Conservation (phyloP, 1,140 invertebrate genomes). For the Proctacanthus coquilletti region DNA sequence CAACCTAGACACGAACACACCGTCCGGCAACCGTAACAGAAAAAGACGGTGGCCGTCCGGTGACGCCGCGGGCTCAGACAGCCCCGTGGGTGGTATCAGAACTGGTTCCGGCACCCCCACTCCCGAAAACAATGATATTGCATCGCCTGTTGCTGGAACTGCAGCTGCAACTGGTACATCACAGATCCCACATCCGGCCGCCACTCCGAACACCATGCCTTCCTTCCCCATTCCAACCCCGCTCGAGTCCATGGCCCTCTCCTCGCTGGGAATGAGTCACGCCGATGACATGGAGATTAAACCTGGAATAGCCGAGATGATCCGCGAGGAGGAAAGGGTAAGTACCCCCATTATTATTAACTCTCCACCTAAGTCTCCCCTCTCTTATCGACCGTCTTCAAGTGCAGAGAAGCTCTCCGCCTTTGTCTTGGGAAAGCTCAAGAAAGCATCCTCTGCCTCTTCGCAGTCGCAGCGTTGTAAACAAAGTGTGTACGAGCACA, state of each 20-base stretch:
- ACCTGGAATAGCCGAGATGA: slow-evolving; percentile 87
- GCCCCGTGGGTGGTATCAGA: slow-evolving; percentile 14
- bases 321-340: slow-evolving; percentile 87
- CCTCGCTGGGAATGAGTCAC: slow-evolving; percentile 8
- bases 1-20: not conserved
- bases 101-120: slow-evolving; percentile 14
- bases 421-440: too few species aligned
- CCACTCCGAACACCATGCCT: slow-evolving; percentile 19
- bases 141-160: slow-evolving; percentile 4
- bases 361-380: too few species aligned
- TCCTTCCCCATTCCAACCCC: slow-evolving; percentile 14
- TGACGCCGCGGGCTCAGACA: slow-evolving; percentile 16
- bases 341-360: too few species aligned
- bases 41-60: slow-evolving; percentile 18
- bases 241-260: slow-evolving; percentile 9
- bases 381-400: too few species aligned
- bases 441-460: too few species aligned
- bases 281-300: slow-evolving; percentile 77
- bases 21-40: not conserved
- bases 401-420: too few species aligned
- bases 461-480: too few species aligned
- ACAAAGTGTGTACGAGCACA: too few species aligned
- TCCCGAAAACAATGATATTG: slow-evolving; percentile 11
- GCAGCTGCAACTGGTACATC: slow-evolving; percentile 11
- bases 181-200: slow-evolving; percentile 12